phyloP scores from a whole-genome alignment of 2,797 vertebrate species.

The Intellagama lesueurii region DNA sequence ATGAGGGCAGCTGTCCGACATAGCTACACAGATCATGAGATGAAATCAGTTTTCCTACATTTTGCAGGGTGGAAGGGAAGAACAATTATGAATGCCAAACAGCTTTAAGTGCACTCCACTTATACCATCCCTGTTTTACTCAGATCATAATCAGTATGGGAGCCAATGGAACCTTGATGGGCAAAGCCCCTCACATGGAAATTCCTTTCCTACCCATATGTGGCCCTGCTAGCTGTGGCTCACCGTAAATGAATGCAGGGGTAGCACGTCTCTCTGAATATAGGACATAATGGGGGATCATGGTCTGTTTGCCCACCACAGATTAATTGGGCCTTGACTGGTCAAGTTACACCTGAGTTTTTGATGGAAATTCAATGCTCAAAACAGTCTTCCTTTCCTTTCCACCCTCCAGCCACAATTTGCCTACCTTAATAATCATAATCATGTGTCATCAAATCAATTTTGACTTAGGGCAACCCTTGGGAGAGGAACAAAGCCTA shows the following conservation, averaged over 20 bases:
- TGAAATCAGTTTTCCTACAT: slow-evolving; percentile 71
- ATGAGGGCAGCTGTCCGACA: slow-evolving; percentile 79
- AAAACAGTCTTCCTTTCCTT: background rate
- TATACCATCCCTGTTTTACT: slow-evolving; percentile 9
- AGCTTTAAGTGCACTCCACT: slow-evolving; percentile 48
- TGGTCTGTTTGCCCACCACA: no score
- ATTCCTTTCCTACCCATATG: background rate
- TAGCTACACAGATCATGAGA: slow-evolving; percentile 74
- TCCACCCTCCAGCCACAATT: no score
- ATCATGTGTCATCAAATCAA: no score
- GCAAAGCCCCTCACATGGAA: background rate
- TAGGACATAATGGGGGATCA: background rate
- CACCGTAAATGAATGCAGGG: background rate
- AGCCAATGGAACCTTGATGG: background rate
- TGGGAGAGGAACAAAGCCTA: background rate
- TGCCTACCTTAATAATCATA: background rate
- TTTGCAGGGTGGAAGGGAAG: slow-evolving; percentile 50
- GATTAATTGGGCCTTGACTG: background rate
- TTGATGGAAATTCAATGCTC: background rate
- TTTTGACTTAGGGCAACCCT: no score
- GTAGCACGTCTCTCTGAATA: background rate
- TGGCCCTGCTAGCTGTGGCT: background rate
- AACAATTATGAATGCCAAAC: slow-evolving; percentile 77
- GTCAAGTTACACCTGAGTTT: background rate
- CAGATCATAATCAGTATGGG: background rate